Evolutionary conservation across 2,888 invertebrate species (phyloP), one percentile per base, ranked within the genome.

Genomic region (Cylindroiulus punctatus): DNA sequence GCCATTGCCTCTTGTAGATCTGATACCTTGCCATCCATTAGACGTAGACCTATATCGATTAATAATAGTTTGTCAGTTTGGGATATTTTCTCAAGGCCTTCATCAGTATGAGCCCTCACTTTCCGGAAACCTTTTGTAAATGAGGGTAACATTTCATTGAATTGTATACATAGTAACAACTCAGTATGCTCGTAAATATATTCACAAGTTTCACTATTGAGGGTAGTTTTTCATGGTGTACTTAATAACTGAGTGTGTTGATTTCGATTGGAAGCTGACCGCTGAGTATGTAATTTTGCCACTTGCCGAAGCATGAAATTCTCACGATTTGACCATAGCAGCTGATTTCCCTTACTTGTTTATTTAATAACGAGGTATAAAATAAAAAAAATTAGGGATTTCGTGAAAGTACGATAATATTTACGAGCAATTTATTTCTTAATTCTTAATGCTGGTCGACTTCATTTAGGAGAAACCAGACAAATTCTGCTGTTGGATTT

Each of bases 11-110:
- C 91, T 44, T 91, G 88, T 42, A 89, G 87, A 88, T 91, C 91
- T 22, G 90, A 91, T 30, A 91, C 90, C 26, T 88, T 88, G 4
- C 91, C 91, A 88, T 91, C 91, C 88, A 91, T 87, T 89, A 91
- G 90, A 30, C 90, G 89, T 17, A 91, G 89, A 42, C 91, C 91
- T 91, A 87, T 40, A 40, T 52, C 26, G 12, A 14, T n/a, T n/a
- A n/a, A n/a, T n/a, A 32, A 32, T 84, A 10, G 36, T 36, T 36
- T 36, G 36, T 7, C 2, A 36, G 36, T 36, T 36, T 36, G 36
- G 4, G 4, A 81, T 12, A 10, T 1, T 81, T 32, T 81, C 17
- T 81, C 17, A 32, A 81, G 81, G 26, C 14, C 0, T 44, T 44
- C 44, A 44, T 12, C 44, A 44, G 1, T 44, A 8, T 36, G 36